Evolutionary conservation across 2,797 vertebrate genomes (phyloP), one percentile per base, ranked within the genome.

Genomic region (Pipistrellus pipistrellus): DNA sequence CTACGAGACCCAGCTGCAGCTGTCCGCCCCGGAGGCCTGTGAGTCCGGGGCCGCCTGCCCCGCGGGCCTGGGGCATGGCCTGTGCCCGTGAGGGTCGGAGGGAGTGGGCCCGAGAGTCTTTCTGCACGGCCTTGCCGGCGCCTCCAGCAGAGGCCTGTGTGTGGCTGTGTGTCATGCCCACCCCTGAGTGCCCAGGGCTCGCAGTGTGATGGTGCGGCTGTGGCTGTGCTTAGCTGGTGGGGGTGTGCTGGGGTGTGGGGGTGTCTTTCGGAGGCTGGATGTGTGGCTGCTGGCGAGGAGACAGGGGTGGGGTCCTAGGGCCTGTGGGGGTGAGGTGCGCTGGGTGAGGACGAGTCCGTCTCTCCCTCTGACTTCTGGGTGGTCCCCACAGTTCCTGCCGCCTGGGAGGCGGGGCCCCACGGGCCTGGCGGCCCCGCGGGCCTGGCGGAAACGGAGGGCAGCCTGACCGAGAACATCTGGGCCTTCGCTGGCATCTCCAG

Each of bases 381-480:
- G 81, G 46, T 87, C 64, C 64, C 69, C 0, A 0, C 38, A 98
- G 98, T 93, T 1, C 82, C 90, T 1, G 69, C 84, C 0, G 96
- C 97, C 3, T 97, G 97, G 48, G 98, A 98, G 35, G 97, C 91
- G 14, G 98, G 97, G 97, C 97, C 97, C 6, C 81, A 17, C 4
- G 81, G 96, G n/a, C 66, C 95, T 20, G 35, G 94, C 2, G 94
- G 95, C 55, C 64, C 95, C 64, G 72, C 96, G 0, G 98, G 98
- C 92, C 97, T 99, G 94, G 98, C 98, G 1, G 99, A 99, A 95
- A 99, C 98, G 0, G 99, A 99, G 92, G 99, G 98, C 94, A 98
- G 98, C 30, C 97, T 99, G 83, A 98, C 98, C 21, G 99, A 99
- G 86, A 99, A 98, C 0, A 99, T 99, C 71, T 99, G 99, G 99